Base-by-base conservation (phyloP, 2,888 invertebrate species). In the Congeria kusceri region DNA sequence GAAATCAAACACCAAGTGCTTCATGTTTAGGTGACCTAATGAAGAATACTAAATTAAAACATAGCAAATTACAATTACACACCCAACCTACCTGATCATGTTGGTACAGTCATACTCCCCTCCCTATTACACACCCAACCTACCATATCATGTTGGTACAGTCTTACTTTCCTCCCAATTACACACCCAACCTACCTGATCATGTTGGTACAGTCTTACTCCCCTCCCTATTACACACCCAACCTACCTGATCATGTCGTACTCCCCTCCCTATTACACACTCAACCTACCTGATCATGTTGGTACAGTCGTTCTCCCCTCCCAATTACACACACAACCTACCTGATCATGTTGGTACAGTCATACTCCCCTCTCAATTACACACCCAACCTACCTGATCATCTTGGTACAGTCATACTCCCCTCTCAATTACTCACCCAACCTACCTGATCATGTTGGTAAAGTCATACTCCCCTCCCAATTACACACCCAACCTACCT, bases 401-500 rank as follows among this genome's bases (percentile, higher is more conserved):
- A 99, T 94, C 94, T 99, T 99, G 1, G 99, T 99, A 89, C 96
- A 96, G 94, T 99, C 99, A 83, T 96, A 96, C 90, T 96, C 95
- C 0, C 99, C 99, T 0, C 99, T 99, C 86, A 99, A 98, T 44
- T 99, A 99, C 39, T 99, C 99, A 94, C 99, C 99, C 18, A 99
- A n/a, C n/a, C n/a, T n/a, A n/a, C n/a, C n/a, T 96, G 68, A 99
- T 92, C 59, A 99, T 94, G 94, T 99, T 99, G 1, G 99, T 99
- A 89, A 96, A 96, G 94, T 99, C 99, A 83, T 96, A 96, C 90
- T 96, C 95, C 0, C 99, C 99, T 0, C 99, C 99, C 86, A 99
- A 98, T 44, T 99, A 99, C 39, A 99, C 99, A 94, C 99, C 99
- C 18, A 99, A n/a, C n/a, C n/a, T n/a, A n/a, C n/a, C n/a, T 96